These are phyloP conservation scores for Sitta carolinensis DNA, from an alignment of 2,797 vertebrate genomes.

Conservation along the genomic window DNA sequence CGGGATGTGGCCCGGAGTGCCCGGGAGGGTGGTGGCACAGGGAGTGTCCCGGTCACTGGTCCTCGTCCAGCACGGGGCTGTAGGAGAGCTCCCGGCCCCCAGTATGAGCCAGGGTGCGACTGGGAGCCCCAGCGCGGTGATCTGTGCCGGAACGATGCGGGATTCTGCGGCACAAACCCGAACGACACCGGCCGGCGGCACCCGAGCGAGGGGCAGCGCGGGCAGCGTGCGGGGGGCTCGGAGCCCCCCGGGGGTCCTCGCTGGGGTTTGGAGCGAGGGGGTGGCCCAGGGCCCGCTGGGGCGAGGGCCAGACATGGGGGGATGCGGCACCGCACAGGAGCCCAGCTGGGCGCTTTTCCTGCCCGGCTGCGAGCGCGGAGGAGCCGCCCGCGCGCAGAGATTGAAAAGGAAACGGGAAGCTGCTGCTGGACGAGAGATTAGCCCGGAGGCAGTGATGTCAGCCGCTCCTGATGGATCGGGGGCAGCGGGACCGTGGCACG, in stretches of 20 bases:
- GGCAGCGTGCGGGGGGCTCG: not conserved
- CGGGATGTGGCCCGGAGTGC: not conserved
- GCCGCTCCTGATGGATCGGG: not conserved
- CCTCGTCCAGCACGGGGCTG: not conserved
- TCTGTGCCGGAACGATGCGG: not conserved
- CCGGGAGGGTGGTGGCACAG: accelerated
- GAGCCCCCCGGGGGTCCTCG: accelerated
- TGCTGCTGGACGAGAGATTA: conserved; percentile 57
- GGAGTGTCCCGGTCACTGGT: not conserved
- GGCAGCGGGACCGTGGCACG: not conserved
- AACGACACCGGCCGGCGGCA: accelerated
- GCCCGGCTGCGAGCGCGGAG: not conserved
- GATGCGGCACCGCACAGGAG: not conserved
- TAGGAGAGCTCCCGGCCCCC: not conserved
- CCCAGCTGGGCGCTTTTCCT: conserved; percentile 42
- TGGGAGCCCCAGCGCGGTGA: accelerated
- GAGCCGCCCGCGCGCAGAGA: not conserved
- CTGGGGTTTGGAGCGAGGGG: not conserved
- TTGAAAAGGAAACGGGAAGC: conserved; percentile 68
- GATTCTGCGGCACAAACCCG: not conserved
- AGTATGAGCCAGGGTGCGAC: not conserved
- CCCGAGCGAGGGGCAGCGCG: not conserved
- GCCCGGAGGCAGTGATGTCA: not conserved
- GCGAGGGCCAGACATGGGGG: not conserved
- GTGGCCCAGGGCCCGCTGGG: not conserved